Evolutionary conservation across 2,797 vertebrate species (phyloP).

Genomic region (Buphagus erythrorhynchus): DNA sequence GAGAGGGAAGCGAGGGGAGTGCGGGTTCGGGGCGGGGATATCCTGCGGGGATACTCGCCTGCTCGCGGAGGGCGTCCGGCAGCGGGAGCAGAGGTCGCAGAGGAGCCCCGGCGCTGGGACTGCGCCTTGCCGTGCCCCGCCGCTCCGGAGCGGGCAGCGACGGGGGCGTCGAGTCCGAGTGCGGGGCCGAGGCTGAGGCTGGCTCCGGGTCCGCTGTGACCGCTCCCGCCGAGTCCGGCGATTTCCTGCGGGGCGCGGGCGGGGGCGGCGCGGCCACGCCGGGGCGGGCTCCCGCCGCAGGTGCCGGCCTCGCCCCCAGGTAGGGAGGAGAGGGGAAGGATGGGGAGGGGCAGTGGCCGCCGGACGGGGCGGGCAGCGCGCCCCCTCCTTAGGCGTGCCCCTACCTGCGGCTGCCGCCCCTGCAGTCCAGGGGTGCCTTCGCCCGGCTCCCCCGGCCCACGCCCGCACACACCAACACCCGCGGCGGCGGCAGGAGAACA

Average conservation of each 20-base stretch:
- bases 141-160: neutral
- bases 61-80: neutral
- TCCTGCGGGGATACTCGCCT: neutral
- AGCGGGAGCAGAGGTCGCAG: neutral
- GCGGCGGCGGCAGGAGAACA: conserved; percentile 27
- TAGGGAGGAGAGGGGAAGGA: neutral
- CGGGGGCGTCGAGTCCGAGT: neutral
- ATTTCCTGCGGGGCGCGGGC: neutral
- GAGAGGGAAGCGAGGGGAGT: too few relatives aligned
- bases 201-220: neutral
- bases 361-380: neutral
- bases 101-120: neutral
- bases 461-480: neutral
- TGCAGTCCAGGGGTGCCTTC: neutral
- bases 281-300: neutral
- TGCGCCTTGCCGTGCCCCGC: neutral
- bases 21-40: neutral
- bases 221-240: neutral
- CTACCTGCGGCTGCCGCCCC: neutral
- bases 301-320: neutral
- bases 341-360: neutral
- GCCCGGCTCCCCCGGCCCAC: neutral
- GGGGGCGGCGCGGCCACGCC: neutral
- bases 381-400: neutral
- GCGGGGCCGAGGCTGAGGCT: neutral